Base-by-base conservation (phyloP, 1,140 invertebrate species). In the Drosophila lacteicornis region DNA sequence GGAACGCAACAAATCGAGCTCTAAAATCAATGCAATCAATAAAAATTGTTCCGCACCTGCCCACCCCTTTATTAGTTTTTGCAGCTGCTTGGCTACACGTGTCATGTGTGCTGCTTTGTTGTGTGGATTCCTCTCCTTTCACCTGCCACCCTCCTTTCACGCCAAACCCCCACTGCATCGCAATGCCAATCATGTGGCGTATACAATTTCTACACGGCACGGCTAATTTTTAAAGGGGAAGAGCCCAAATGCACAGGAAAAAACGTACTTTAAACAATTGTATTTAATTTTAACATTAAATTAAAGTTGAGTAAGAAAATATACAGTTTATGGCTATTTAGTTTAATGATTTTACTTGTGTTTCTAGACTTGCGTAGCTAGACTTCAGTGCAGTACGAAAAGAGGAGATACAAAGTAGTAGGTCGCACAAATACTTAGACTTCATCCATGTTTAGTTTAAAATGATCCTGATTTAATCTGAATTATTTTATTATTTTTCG, bases 1-100 rank as follows among this genome's bases (percentile, higher is more conserved):
- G 65, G 45, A 77, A 62, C 46, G 63, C 77, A 71, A 76, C 58
- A 81, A 86, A 88, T 80, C 80, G 77, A 61, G 77, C 73, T 43
- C 65, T 75, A 78, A 88, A 88, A 88, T 88, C 84, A 90, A 84
- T 88, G 85, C 84, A 87, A 88, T 87, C 85, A 79, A 88, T 87
- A 84, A 84, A 90, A 78, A 80, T 68, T 68, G 47, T 45, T 65
- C 33, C 68, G 60, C 67, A 79, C 65, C 19, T 40, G 50, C 19
- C 25, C 45, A 12, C 22, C 13, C 15, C 2, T 15, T 42, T 13
- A 43, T 46, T 56, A 27, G 19, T 15, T 47, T 57, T 57, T 49
- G 33, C 59, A 80, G 63, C 58, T 79, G 75, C 69, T 60, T 46
- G 65, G 27, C 51, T 60, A 60, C 63, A 65, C 80, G 75, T 82